Evolutionary conservation across 2,797 vertebrate species (phyloP), one percentile per base, ranked within the genome.

Genomic region (Pelochelys cantorii): DNA sequence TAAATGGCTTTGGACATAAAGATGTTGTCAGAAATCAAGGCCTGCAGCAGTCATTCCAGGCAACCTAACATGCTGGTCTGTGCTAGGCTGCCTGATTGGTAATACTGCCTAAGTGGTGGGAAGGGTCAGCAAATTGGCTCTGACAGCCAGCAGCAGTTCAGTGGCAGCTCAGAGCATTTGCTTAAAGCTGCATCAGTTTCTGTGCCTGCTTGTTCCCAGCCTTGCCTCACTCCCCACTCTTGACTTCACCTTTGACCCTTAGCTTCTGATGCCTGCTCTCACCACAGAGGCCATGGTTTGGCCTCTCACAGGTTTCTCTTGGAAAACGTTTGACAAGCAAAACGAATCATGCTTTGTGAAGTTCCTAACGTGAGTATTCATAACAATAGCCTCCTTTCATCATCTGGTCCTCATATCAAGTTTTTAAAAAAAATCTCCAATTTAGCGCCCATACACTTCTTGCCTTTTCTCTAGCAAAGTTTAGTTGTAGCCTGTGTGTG

Each of bases 381-480:
- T 9, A 60, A 11, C 9, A 71, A 27, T 10, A 62, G 56, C 53
- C 82, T 86, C 54, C 62, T 90, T 52, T 92, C 75, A 81, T 88
- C 85, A 91, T 34, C 12, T 55, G 59, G 56, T 56, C 29, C 60
- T 93, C 90, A 12, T 71, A 81, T 20, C 34, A 83, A 89, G 78
- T 55, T 54, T 53, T n/a, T 82, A 68, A 31, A 55, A 34, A 88
- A 87, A 91, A 90, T 90, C 88, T 81, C 75, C 57, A 90, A 55
- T 80, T 29, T 53, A 79, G 84, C 65, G 83, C 93, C 90, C 90
- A 86, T 86, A 34, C 18, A 4, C 37, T 84, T 82, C 17, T 83
- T 90, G 86, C 88, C 95, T 96, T 91, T 96, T 94, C 79, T 93
- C 55, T 86, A 68, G 11, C 42, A 90, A 75, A 0, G 0, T 86